A percentile compares a stretch with the other conserved stretches of the same genome.
These are phyloP conservation scores for Cricetomys ansorgei DNA, from an alignment of 2,113 vertebrate genomes.

Conservation along the genomic window DNA sequence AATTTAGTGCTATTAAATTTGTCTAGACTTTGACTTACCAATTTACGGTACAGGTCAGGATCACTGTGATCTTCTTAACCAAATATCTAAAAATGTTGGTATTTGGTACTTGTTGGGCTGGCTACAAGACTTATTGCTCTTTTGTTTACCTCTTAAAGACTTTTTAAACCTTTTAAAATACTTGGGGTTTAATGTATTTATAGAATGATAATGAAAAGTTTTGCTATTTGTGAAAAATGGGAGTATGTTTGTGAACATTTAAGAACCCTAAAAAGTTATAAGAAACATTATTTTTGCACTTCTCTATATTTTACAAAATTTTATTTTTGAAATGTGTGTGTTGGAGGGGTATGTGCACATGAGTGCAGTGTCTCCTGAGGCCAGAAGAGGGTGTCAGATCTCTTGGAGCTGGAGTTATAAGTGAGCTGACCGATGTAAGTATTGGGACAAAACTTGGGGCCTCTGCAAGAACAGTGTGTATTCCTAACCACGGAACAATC, in stretches of 20 bases:
- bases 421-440: not conserved
- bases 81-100: not conserved
- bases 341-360: not conserved
- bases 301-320: not conserved
- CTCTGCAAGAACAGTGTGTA: not conserved
- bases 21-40: constrained; percentile 22
- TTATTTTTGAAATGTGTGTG: not conserved
- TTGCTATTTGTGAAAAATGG: not conserved
- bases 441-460: not conserved
- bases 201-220: not conserved
- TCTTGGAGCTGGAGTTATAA: not conserved
- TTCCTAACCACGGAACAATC: too few species aligned
- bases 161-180: constrained; percentile 6
- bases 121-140: not conserved
- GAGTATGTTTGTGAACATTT: not conserved
- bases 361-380: not conserved
- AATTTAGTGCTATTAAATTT: constrained; percentile 19
- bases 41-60: not conserved
- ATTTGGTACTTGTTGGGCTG: not conserved
- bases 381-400: not conserved
- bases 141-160: not conserved
- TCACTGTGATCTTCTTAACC: constrained; percentile 17
- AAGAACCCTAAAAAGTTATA: not conserved
- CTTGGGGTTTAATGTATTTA: not conserved
- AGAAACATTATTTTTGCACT: not conserved